A percentile compares a stretch with the other conserved stretches of the same genome.
These are phyloP conservation scores for Timandra comae DNA, from an alignment of 2,888 invertebrate genomes.

Conservation along the genomic window DNA sequence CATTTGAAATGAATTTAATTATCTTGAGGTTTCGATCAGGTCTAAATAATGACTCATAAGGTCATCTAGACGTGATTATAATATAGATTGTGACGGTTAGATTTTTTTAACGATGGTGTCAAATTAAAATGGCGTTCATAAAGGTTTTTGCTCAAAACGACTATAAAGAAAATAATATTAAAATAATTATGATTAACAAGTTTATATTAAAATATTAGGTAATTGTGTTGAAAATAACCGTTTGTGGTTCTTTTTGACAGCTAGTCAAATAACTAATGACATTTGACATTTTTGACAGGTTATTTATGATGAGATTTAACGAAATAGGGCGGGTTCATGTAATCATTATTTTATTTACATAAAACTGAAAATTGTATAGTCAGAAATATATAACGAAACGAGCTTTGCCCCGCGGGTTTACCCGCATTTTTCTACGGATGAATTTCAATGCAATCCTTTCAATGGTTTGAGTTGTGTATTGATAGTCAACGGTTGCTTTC, in stretches of 20 bases:
- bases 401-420: no score
- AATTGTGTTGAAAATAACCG: constrained; percentile 22
- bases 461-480: no score
- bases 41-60: not conserved
- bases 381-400: no score
- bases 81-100: not conserved
- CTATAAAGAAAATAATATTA: not conserved
- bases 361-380: no score
- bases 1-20: no score
- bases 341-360: no score
- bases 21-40: no score
- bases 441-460: no score
- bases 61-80: not conserved
- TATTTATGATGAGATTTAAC: constrained; percentile 16
- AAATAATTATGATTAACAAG: constrained; percentile 13
- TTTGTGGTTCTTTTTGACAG: constrained; percentile 47
- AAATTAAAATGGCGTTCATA: not conserved
- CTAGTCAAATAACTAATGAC: constrained; percentile 65
- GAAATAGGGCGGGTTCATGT: constrained; percentile 20
- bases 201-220: constrained; percentile 17
- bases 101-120: no score
- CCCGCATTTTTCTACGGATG: no score
- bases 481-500: not conserved
- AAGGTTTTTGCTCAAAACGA: not conserved
- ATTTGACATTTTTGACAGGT: constrained; percentile 51